These are phyloP conservation scores for Drosophila anceps DNA, from an alignment of 2,888 invertebrate genomes.

Conservation along the genomic window DNA sequence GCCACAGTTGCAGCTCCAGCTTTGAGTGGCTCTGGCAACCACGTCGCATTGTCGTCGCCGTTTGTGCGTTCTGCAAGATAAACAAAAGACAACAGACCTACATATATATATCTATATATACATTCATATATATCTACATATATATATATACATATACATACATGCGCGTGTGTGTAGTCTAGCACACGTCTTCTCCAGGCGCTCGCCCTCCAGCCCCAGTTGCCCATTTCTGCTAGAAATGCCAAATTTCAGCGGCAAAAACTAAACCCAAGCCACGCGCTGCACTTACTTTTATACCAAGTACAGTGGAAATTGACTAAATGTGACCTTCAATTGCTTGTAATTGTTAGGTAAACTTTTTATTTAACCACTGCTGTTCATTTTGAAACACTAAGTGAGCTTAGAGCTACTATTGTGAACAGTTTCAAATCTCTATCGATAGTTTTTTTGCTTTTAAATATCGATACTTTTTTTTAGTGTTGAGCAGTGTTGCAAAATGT, in stretches of 20 bases:
- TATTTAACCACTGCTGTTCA: not conserved
- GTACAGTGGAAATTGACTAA: slow-evolving; percentile 37
- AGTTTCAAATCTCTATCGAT: not conserved
- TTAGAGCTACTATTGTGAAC: not conserved
- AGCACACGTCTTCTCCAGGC: slow-evolving; percentile 65
- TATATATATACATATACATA: not conserved
- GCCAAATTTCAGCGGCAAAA: slow-evolving; percentile 23
- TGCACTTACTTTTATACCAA: slow-evolving; percentile 13
- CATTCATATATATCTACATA: not conserved
- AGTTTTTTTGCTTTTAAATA: not conserved
- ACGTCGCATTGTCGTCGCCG: slow-evolving; percentile 56
- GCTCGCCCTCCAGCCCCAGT: not conserved
- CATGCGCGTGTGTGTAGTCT: slow-evolving; percentile 37
- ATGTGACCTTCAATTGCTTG: not conserved
- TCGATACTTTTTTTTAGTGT: not conserved
- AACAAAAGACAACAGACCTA: slow-evolving; percentile 71
- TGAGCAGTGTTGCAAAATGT: not conserved
- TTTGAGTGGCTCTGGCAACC: slow-evolving; percentile 53
- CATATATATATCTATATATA: not conserved
- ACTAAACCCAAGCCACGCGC: slow-evolving; percentile 38
- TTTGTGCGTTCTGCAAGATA: slow-evolving; percentile 69
- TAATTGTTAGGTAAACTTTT: not conserved
- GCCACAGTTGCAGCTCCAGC: slow-evolving; percentile 14
- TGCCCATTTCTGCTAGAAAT: not conserved
- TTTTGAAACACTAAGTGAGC: not conserved